Percentiles rank a stretch among this genome's conserved stretches.
Evolutionary conservation across 2,797 vertebrate species (phyloP).

Genomic region (Xerus rutilus): DNA sequence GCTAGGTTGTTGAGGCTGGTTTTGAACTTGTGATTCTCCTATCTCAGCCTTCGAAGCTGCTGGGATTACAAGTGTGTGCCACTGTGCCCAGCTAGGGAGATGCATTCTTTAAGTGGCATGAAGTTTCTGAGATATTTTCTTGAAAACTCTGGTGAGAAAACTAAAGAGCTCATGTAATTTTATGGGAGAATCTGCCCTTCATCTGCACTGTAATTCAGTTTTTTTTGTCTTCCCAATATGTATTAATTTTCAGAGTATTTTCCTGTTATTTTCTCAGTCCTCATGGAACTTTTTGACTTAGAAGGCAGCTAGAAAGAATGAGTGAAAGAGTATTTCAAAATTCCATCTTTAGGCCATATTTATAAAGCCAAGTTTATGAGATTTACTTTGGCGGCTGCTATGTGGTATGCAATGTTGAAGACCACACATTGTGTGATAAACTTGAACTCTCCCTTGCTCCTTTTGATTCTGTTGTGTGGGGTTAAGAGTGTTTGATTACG

Average conservation of each 20-base stretch:
- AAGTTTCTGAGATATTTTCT: neutral
- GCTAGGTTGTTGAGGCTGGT: too few species aligned
- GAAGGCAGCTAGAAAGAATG: neutral
- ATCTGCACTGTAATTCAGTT: conserved; percentile 17
- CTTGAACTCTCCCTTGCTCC: neutral
- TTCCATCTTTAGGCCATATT: neutral
- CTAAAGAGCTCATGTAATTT: conserved; percentile 1
- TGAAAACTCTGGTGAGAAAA: neutral
- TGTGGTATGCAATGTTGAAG: neutral
- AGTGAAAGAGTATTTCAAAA: conserved; percentile 15
- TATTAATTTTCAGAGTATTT: conserved; percentile 29
- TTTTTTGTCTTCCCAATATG: neutral
- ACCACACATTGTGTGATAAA: neutral
- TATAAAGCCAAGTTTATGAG: conserved; percentile 15
- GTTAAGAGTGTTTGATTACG: neutral
- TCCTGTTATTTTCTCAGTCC: conserved; percentile 34
- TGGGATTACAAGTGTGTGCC: too few species aligned
- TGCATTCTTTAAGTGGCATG: neutral
- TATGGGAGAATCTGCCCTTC: conserved; percentile 29
- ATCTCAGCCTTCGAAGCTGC: too few species aligned
- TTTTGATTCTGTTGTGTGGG: neutral
- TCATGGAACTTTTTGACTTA: neutral
- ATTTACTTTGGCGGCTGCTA: neutral
- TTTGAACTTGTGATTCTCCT: too few species aligned
- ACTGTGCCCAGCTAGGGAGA: neutral